These are phyloP conservation scores for Lasius fuliginosus DNA, from an alignment of 2,888 invertebrate genomes.

Conservation along the genomic window DNA sequence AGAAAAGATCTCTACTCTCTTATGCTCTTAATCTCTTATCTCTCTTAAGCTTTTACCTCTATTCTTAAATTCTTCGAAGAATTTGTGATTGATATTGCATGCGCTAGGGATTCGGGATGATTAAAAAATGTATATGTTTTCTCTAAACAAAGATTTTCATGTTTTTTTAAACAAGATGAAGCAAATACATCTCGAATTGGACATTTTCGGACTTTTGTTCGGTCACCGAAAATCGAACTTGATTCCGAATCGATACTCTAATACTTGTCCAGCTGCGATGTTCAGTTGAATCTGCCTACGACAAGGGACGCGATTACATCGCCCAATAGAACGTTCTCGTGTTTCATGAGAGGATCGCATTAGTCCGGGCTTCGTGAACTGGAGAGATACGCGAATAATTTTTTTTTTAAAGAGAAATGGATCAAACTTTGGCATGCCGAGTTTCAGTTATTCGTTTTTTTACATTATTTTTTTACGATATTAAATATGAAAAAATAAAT, in stretches of 20 bases:
- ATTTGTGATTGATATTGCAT: neutral
- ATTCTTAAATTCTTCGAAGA: neutral
- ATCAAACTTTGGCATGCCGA: neutral
- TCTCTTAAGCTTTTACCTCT: neutral
- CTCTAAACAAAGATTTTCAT: neutral
- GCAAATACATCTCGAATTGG: neutral
- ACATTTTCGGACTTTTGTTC: constrained; percentile 6
- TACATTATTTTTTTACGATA: neutral
- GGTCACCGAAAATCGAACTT: constrained; percentile 17
- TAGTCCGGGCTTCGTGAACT: neutral
- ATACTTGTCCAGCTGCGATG: constrained; percentile 22
- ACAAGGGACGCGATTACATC: constrained; percentile 41
- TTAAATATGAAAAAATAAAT: constrained; percentile 19
- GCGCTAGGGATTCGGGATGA: neutral
- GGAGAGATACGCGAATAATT: neutral
- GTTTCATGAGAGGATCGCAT: constrained; percentile 36
- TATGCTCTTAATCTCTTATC: too few relatives aligned
- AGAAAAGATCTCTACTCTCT: neutral
- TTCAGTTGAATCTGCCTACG: constrained; percentile 42
- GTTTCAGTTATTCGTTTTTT: neutral
- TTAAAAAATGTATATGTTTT: neutral
- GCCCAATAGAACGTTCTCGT: constrained; percentile 29
- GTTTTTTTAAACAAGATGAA: neutral
- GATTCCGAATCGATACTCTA: constrained; percentile 11
- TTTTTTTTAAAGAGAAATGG: constrained; percentile 12